Evolutionary conservation across 2,888 invertebrate species (phyloP).

Genomic region (Ctena decussata): DNA sequence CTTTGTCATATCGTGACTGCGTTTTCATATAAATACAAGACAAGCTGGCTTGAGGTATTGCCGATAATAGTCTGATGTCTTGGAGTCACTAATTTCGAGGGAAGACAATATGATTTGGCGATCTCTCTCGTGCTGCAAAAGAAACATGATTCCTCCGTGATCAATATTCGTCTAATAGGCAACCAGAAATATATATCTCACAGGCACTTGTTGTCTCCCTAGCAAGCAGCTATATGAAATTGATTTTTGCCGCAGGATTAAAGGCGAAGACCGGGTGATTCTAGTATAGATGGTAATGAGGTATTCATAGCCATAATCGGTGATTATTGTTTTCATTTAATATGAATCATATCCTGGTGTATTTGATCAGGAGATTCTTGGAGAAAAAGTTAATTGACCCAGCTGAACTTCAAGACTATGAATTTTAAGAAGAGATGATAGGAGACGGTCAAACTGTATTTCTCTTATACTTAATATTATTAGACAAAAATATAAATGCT

Average conservation of each 20-base stretch:
- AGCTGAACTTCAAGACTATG: no score
- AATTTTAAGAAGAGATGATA: no score
- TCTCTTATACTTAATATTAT: no score
- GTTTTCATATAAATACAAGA: neutral
- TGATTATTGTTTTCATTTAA: constrained; percentile 8
- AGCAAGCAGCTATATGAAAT: neutral
- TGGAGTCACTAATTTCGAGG: constrained; percentile 1
- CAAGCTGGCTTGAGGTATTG: neutral
- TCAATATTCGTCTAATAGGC: constrained; percentile 4
- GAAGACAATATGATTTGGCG: constrained; percentile 9
- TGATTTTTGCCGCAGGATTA: constrained; percentile 11
- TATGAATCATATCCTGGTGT: neutral
- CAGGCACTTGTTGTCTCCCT: neutral
- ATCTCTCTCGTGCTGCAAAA: neutral
- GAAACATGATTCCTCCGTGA: neutral
- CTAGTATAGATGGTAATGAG: neutral
- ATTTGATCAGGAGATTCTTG: neutral
- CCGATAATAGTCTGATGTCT: constrained; percentile 8
- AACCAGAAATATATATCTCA: neutral
- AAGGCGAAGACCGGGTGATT: neutral
- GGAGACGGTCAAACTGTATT: no score
- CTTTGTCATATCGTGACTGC: neutral
- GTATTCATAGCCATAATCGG: neutral
- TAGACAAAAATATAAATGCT: no score
- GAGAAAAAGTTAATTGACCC: neutral